phyloP scores from a whole-genome alignment of 1,140 invertebrate genomes.

The Formica exsecta region DNA sequence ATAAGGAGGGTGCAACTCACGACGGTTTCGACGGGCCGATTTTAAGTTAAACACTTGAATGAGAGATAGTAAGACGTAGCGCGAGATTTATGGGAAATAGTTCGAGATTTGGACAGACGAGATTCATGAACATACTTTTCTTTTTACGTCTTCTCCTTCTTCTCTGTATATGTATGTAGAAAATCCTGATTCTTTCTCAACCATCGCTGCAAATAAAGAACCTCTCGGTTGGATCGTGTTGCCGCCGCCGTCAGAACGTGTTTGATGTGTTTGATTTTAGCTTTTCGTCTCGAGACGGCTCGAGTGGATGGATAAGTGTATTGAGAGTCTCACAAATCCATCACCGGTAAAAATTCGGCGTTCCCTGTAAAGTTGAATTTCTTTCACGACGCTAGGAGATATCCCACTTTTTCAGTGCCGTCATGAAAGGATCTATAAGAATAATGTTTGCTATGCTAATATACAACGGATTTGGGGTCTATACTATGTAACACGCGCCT shows the following conservation, averaged over 20 bases:
- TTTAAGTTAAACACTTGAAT: constrained; percentile 81
- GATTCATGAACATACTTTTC: constrained; percentile 3
- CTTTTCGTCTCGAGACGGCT: constrained; percentile 65
- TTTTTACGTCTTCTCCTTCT: neutral
- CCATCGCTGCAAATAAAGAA: constrained; percentile 68
- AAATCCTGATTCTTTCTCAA: constrained; percentile 70
- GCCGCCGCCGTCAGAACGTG: constrained; percentile 26
- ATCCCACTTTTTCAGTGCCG: neutral
- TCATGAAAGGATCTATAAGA: neutral
- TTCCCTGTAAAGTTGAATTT: constrained; percentile 25
- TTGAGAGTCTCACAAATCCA: constrained; percentile 45
- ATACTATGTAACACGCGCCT: neutral
- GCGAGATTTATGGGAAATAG: neutral
- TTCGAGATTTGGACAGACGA: neutral
- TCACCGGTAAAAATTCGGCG: constrained; percentile 48
- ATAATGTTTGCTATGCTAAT: neutral
- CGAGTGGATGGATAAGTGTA: constrained; percentile 65
- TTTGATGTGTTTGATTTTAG: constrained; percentile 76
- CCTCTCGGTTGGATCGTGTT: neutral
- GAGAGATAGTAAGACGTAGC: constrained; percentile 39
- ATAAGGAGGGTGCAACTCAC: constrained; percentile 72
- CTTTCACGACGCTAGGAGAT: constrained; percentile 18
- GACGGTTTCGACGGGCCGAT: constrained; percentile 74
- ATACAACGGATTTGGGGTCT: neutral
- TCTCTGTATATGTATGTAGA: neutral